Evolutionary conservation across 2,888 invertebrate genomes (phyloP), one percentile per base, ranked within the genome.

Genomic region (Sphinx pinastri): DNA sequence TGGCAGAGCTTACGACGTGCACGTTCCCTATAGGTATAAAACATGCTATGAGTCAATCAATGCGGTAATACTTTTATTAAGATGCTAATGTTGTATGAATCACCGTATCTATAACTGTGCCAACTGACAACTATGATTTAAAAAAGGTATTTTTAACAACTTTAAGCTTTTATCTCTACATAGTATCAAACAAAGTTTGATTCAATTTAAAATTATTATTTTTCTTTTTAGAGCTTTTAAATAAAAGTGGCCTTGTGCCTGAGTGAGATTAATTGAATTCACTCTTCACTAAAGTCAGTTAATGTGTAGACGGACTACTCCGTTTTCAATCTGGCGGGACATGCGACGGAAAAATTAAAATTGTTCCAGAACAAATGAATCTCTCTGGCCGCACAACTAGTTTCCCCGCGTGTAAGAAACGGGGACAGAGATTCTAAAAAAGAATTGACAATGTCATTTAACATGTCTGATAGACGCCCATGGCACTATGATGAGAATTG

Each of bases 271-370:
- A 63, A 63, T 49, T 63, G 49, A 63, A 63, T 63, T 76, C 80
- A 71, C 75, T 74, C 77, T 78, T 79, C 77, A 67, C 71, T 57
- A 77, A 80, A 80, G 75, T 76, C 75, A 75, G 78, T 81, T 80
- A 76, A 73, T 68, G 75, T 75, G 74, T 74, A 78, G 19, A 49
- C 49, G 63, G 49, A 25, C 49, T 49, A 63, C 19, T 25, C 63
- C 19, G 63, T 2, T 49, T 49, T 47, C 63, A 63, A 63, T 63
- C 63, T 63, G 19, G 13, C 11, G 19, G 60, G 49, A 49, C 63
- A 13, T 49, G 19, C 16, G 63, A 49, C 19, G 47, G 47, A 60
- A 47, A 19, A 19, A 63, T 63, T 63, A 49, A 63, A 63, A 63
- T 63, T 63, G 63, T 49, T 63, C 45, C 13, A 19, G 63, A 63